Percentiles rank a stretch among this genome's conserved stretches.
phyloP scores from a whole-genome alignment of 2,888 invertebrate genomes.

The Pristionchus exspectatus region DNA sequence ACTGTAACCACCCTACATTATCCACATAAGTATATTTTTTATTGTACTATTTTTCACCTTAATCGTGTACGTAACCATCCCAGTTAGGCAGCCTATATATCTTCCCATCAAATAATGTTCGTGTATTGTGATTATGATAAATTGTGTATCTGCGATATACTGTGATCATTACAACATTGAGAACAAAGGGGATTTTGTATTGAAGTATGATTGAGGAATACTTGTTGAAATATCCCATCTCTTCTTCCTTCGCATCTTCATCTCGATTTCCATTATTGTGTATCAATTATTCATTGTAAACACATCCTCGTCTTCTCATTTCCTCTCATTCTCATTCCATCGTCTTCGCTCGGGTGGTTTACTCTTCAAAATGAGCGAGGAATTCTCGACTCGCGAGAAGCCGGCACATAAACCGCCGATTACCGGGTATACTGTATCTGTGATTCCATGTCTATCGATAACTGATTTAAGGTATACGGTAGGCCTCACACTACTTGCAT shows the following conservation, averaged over 20 bases:
- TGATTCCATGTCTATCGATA: neutral
- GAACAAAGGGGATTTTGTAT: too few relatives aligned
- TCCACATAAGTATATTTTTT: too few relatives aligned
- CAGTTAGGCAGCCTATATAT: too few relatives aligned
- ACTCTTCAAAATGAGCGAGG: slow-evolving; percentile 41
- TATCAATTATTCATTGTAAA: neutral
- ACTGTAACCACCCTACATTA: too few relatives aligned
- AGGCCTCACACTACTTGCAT: slow-evolving; percentile 66
- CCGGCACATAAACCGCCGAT: slow-evolving; percentile 27
- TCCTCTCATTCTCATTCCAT: neutral
- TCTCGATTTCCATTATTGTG: neutral
- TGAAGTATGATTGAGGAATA: too few relatives aligned
- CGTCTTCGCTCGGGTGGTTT: slow-evolving; percentile 1
- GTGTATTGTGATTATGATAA: too few relatives aligned
- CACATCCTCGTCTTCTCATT: neutral
- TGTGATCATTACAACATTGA: too few relatives aligned
- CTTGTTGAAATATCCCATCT: neutral
- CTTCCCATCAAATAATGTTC: too few relatives aligned
- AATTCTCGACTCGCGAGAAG: slow-evolving; percentile 40
- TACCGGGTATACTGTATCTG: neutral
- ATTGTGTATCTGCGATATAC: too few relatives aligned
- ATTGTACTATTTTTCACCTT: too few relatives aligned
- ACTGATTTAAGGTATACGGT: slow-evolving; percentile 61
- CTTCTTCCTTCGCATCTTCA: neutral
- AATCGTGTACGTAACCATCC: too few relatives aligned